Conservation (phyloP, 2,888 invertebrate species). For the Corythucha ciliata region DNA sequence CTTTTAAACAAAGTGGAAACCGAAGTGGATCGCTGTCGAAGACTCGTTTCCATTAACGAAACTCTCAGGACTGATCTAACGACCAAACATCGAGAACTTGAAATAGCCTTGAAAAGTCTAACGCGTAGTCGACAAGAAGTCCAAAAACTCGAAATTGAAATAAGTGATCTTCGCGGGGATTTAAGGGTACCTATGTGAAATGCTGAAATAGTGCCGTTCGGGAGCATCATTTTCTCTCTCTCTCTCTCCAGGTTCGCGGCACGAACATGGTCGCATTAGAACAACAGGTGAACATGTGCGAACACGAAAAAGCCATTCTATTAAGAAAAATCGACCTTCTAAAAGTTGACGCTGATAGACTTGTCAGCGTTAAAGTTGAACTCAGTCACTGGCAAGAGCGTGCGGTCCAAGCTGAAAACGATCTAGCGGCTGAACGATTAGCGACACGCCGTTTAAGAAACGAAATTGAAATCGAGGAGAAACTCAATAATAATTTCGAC, state of each 20-base stretch:
- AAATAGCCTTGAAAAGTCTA: too few relatives aligned
- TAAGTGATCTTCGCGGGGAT: too few relatives aligned
- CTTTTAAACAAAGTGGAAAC: too few relatives aligned
- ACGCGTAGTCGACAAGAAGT: too few relatives aligned
- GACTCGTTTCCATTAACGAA: too few relatives aligned
- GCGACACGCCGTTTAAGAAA: slow-evolving; percentile 11
- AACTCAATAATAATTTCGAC: slow-evolving; percentile 20
- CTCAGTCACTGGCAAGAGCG: slow-evolving; percentile 11
- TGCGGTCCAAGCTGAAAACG: slow-evolving; percentile 15
- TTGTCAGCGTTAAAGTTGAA: slow-evolving; percentile 18
- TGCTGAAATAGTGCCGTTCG: too few relatives aligned
- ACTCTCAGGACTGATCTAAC: too few relatives aligned
- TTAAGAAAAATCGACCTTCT: slow-evolving; percentile 22
- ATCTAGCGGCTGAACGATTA: slow-evolving; percentile 14
- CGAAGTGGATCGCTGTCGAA: too few relatives aligned
- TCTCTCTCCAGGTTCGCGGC: slow-evolving; percentile 18
- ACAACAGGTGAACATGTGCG: slow-evolving; percentile 27
- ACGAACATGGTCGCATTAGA: slow-evolving; percentile 20
- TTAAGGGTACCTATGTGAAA: too few relatives aligned
- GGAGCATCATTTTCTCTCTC: too few relatives aligned
- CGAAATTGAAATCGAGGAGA: slow-evolving; percentile 19
- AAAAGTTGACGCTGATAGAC: slow-evolving; percentile 12
- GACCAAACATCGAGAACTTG: too few relatives aligned
- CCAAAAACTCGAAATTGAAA: too few relatives aligned
- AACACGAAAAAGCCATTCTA: slow-evolving; percentile 29